A percentile compares a stretch with the other conserved stretches of the same genome.
Conservation (phyloP, 2,888 invertebrate species). For the Polydrusus tereticollis region DNA sequence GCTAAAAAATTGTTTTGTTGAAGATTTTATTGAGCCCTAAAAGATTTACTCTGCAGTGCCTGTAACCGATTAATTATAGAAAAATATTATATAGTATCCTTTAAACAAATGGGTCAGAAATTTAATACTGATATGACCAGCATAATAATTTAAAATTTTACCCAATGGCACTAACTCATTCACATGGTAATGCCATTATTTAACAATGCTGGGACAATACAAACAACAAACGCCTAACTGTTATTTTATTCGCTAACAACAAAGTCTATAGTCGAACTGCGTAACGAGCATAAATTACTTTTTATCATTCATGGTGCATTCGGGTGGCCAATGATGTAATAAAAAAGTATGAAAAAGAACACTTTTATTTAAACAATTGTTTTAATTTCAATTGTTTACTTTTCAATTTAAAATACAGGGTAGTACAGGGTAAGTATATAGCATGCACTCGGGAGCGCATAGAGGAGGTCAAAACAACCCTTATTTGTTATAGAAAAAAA, state of each 20-base stretch:
- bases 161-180: slow-evolving; percentile 32
- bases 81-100: not conserved
- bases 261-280: slow-evolving; percentile 44
- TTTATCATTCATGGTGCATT: slow-evolving; percentile 32
- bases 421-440: too few relatives aligned
- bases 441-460: too few relatives aligned
- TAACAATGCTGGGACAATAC: slow-evolving; percentile 47
- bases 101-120: slow-evolving; percentile 29
- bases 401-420: too few relatives aligned
- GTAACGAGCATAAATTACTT: slow-evolving; percentile 43
- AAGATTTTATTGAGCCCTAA: too few relatives aligned
- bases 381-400: not conserved
- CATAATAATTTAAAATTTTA: slow-evolving; percentile 35
- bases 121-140: slow-evolving; percentile 25
- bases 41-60: too few relatives aligned
- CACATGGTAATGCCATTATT: slow-evolving; percentile 44
- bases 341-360: slow-evolving; percentile 23
- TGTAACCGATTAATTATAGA: too few relatives aligned
- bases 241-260: slow-evolving; percentile 47
- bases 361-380: slow-evolving; percentile 8
- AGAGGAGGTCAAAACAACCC: too few relatives aligned
- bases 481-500: too few relatives aligned
- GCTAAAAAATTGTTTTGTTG: too few relatives aligned
- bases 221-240: slow-evolving; percentile 48
- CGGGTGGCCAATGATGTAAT: slow-evolving; percentile 33